Conservation (phyloP, 2,797 vertebrate species). For the Oceanodroma leucorhoa region DNA sequence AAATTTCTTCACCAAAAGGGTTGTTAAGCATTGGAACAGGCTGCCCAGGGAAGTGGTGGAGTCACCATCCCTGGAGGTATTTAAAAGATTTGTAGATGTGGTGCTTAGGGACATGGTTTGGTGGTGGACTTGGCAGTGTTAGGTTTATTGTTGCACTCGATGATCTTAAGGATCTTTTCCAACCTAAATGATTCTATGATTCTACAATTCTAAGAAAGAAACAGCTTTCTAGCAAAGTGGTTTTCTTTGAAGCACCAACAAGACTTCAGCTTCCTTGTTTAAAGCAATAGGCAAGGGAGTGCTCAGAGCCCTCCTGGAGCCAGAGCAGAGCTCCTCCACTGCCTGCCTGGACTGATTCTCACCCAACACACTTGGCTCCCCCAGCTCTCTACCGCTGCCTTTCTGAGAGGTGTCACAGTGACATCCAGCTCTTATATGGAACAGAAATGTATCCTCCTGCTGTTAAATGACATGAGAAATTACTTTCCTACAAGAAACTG, state of each 20-base stretch:
- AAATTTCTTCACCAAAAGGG: neutral
- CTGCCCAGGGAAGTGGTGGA: neutral
- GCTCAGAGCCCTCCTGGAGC: neutral
- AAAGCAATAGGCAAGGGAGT: neutral
- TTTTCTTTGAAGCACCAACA: neutral
- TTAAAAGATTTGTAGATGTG: neutral
- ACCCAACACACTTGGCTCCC: neutral
- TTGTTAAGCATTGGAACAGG: neutral
- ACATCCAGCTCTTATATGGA: neutral
- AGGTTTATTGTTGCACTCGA: neutral
- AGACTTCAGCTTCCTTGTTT: neutral
- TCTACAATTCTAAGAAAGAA: neutral
- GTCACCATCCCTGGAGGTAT: neutral
- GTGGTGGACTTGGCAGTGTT: neutral
- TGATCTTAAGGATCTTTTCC: neutral
- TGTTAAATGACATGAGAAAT: constrained; percentile 23
- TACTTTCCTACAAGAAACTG: neutral
- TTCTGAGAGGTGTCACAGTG: neutral
- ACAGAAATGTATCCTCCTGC: neutral
- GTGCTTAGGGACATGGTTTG: neutral
- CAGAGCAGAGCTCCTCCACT: neutral
- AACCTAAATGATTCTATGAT: neutral
- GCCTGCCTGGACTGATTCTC: neutral
- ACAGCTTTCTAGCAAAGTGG: neutral
- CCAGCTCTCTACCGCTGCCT: neutral